These are phyloP conservation scores for Bombyx mandarina DNA, from an alignment of 1,140 invertebrate species.

Conservation along the genomic window DNA sequence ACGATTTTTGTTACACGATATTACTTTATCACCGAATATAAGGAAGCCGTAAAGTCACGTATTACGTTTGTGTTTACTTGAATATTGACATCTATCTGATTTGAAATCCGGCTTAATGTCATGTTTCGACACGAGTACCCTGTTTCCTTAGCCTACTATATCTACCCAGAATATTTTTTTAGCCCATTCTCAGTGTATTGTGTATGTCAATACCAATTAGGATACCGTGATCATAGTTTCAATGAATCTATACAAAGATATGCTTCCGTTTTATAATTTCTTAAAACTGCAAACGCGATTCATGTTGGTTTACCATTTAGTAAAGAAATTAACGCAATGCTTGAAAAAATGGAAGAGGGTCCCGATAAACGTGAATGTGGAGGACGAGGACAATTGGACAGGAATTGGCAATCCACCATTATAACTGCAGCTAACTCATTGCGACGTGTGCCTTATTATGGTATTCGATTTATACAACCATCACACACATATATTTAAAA, in stretches of 20 bases:
- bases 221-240: too few species aligned
- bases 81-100: too few species aligned
- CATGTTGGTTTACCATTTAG: constrained; percentile 17
- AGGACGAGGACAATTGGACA: constrained; percentile 39
- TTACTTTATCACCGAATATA: neutral
- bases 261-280: neutral
- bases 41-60: too few species aligned
- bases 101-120: too few species aligned
- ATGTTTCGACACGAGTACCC: too few species aligned
- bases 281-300: too few species aligned
- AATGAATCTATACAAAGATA: too few species aligned
- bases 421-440: constrained; percentile 27
- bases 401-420: constrained; percentile 36
- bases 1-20: neutral
- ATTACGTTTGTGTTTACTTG: too few species aligned
- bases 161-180: too few species aligned
- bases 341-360: constrained; percentile 28
- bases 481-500: neutral
- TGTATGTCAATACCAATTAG: too few species aligned
- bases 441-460: constrained; percentile 42
- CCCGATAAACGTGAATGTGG: constrained; percentile 30
- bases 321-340: constrained; percentile 41
- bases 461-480: constrained; percentile 15
- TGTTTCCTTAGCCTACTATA: too few species aligned
- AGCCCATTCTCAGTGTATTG: too few species aligned